Conservation (phyloP, 2,113 vertebrate species). For the Semicossyphus pulcher region DNA sequence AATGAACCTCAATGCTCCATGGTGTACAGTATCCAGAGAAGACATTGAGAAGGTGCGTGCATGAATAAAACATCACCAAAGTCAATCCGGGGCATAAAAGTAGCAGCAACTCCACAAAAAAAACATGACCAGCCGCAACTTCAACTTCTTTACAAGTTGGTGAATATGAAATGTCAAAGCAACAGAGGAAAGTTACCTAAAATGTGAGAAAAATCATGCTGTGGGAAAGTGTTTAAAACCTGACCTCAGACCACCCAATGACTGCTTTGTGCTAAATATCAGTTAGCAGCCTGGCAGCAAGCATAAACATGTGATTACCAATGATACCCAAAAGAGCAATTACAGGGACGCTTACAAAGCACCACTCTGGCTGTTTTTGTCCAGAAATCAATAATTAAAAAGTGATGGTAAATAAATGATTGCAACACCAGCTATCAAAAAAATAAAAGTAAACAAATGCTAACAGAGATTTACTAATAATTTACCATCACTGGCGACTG, state of each 20-base stretch:
- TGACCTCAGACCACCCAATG: conserved; percentile 35
- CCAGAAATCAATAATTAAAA: conserved; percentile 62
- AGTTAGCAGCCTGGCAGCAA: conserved; percentile 3
- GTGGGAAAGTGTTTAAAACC: conserved; percentile 51
- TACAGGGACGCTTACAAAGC: conserved; percentile 37
- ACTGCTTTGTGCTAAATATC: conserved; percentile 51
- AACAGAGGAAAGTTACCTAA: neutral
- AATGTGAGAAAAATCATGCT: conserved; percentile 22
- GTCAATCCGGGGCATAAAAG: no score
- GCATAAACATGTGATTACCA: conserved; percentile 70
- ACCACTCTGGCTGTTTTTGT: conserved; percentile 9
- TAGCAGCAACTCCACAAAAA: no score
- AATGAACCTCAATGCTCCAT: no score
- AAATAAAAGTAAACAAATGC: conserved; percentile 25
- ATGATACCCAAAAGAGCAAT: conserved; percentile 62
- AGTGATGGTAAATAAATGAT: conserved; percentile 42
- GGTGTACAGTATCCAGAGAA: no score
- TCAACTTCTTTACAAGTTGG: no score
- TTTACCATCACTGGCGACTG: conserved; percentile 65
- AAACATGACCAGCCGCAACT: no score
- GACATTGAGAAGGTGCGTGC: no score
- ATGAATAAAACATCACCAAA: no score
- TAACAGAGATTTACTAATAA: conserved; percentile 71
- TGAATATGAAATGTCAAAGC: conserved; percentile 1
- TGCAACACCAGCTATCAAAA: conserved; percentile 35